Conservation (phyloP, 2,797 vertebrate species). For the Harpagifer antarcticus region DNA sequence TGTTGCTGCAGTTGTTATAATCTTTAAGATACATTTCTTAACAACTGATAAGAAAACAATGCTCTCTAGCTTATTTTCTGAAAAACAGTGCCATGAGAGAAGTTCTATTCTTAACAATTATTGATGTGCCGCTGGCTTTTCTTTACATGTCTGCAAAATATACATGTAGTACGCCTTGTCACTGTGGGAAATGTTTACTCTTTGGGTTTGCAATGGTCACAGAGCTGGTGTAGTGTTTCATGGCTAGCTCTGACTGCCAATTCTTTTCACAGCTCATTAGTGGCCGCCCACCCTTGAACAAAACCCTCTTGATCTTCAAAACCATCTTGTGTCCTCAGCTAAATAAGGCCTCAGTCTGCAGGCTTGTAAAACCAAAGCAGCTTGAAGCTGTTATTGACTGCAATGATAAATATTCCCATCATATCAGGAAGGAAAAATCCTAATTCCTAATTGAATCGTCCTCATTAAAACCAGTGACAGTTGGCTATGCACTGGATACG, state of each 20-base stretch:
- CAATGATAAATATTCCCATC: conserved; percentile 12
- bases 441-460: conserved; percentile 44
- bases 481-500: conserved; percentile 57
- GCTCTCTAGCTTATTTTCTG: conserved; percentile 5
- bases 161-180: conserved; percentile 7
- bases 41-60: background rate
- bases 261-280: conserved; percentile 60
- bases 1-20: too few species aligned
- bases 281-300: conserved; percentile 50
- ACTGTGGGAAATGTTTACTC: conserved; percentile 47
- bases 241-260: conserved; percentile 42
- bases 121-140: conserved; percentile 18
- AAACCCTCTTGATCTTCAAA: conserved; percentile 37
- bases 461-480: conserved; percentile 64
- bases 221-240: conserved; percentile 68
- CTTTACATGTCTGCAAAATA: conserved; percentile 34
- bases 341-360: conserved; percentile 17
- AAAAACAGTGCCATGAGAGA: background rate
- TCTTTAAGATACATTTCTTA: too few species aligned
- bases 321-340: conserved; percentile 19
- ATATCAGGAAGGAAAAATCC: conserved; percentile 13
- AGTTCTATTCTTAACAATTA: conserved; percentile 17
- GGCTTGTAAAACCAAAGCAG: conserved; percentile 24
- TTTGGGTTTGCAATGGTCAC: conserved; percentile 30
- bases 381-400: background rate